Evolutionary conservation across 2,888 invertebrate species (phyloP), one percentile per base, ranked within the genome.

Genomic region (Uropetala carovei): DNA sequence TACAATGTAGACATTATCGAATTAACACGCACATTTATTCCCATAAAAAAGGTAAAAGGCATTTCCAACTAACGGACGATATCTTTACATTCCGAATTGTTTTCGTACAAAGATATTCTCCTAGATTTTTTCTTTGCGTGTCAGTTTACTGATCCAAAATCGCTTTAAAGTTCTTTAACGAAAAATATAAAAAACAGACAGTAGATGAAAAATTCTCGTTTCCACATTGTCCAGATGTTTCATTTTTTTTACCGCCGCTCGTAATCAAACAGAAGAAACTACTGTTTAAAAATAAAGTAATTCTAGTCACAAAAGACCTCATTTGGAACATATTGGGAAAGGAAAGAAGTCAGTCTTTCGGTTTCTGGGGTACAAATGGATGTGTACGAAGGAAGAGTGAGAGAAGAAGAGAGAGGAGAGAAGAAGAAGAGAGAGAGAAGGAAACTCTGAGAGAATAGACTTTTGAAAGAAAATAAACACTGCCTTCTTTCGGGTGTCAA

Each of bases 401-500:
- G 75, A 22, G 60, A 60, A 22, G 27, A 75, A 75, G 43, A 43
- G 5, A 43, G 75, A 27, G 27, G 13, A 18, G 75, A 22, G 60
- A 60, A 60, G 60, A 27, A 75, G 75, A 75, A 75, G 27, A 75
- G 27, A 27, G 22, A 18, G 18, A 60, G 59, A 27, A 75, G 75
- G 22, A 75, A 75, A 27, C 27, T 75, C 75, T 43, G 1, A 27
- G 9, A 22, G 27, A 27, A 10, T 27, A 68, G 68, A 64, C 9
- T n/a, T 64, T n/a, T 8, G 75, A 27, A 75, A 86, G 9, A n/a
- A 89, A 43, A 27, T 60, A 89, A 89, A 89, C 89, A 89, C 64
- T 60, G 30, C 64, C 30, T 18, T n/a, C 60, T 30, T 89, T 30
- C 27, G 59, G 43, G 68, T 89, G 89, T 64, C 89, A 89, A 89